phyloP scores from a whole-genome alignment of 1,140 invertebrate species.

The Bombus waltoni region DNA sequence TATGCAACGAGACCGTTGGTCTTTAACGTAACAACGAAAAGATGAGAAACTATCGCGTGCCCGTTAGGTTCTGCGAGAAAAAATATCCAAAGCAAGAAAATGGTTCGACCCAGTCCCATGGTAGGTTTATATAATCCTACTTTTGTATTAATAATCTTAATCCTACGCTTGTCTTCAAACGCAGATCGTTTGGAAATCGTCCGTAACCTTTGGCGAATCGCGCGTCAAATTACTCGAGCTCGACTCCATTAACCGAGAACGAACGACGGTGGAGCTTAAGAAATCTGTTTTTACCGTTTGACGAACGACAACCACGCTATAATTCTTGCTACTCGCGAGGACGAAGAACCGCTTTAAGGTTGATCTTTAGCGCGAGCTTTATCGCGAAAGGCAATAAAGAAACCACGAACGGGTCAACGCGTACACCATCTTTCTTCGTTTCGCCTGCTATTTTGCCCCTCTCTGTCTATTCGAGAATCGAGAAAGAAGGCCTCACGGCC shows the following conservation, averaged over 20 bases:
- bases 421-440: not conserved
- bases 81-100: too few species aligned
- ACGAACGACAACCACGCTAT: not conserved
- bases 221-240: too few species aligned
- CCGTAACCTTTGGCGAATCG: too few species aligned
- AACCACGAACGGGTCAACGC: conserved; percentile 18
- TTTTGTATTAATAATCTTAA: too few species aligned
- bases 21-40: not conserved
- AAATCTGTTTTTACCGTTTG: not conserved
- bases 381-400: conserved; percentile 18
- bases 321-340: not conserved
- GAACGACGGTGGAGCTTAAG: not conserved
- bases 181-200: too few species aligned
- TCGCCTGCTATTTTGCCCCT: not conserved
- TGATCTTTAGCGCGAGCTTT: not conserved
- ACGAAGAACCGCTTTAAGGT: not conserved
- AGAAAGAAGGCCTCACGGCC: not conserved
- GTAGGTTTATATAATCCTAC: too few species aligned
- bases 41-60: not conserved
- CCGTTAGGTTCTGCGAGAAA: too few species aligned
- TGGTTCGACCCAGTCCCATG: too few species aligned
- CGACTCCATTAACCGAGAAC: too few species aligned
- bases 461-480: not conserved
- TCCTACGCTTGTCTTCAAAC: too few species aligned
- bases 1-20: too few species aligned